Percentiles rank a stretch among this genome's conserved stretches.
Conservation (phyloP, 2,797 vertebrate species). For the Pseudochirops cupreus region DNA sequence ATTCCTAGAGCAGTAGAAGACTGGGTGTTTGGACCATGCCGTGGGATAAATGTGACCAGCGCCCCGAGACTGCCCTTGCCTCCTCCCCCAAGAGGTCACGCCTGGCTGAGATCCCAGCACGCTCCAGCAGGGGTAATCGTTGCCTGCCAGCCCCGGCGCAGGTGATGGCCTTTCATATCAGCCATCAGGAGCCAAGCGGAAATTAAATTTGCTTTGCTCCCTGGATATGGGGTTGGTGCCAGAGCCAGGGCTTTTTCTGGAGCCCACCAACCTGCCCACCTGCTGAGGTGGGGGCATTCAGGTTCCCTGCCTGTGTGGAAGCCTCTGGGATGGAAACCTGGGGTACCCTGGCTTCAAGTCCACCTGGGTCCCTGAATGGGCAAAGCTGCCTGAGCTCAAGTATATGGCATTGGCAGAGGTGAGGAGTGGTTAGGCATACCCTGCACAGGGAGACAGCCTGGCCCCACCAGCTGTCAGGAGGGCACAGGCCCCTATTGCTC, state of each 20-base stretch:
- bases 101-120: neutral
- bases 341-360: neutral
- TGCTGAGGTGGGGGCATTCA: neutral
- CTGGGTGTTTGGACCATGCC: neutral
- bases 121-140: constrained; percentile 33
- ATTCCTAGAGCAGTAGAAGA: neutral
- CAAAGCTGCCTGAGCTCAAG: neutral
- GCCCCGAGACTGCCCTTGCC: constrained; percentile 30
- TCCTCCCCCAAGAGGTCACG: neutral
- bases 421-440: neutral
- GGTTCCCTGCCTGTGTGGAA: neutral
- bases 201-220: constrained; percentile 82
- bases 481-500: neutral
- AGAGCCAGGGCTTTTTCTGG: neutral
- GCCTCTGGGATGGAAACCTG: neutral
- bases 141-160: constrained; percentile 77
- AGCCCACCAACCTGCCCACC: neutral
- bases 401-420: neutral
- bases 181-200: constrained; percentile 76
- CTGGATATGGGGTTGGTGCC: constrained; percentile 75
- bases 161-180: constrained; percentile 80
- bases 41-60: neutral
- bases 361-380: neutral
- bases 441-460: neutral
- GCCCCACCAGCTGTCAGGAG: neutral